phyloP scores from a whole-genome alignment of 2,888 invertebrate genomes.

The Tachina lurida region DNA sequence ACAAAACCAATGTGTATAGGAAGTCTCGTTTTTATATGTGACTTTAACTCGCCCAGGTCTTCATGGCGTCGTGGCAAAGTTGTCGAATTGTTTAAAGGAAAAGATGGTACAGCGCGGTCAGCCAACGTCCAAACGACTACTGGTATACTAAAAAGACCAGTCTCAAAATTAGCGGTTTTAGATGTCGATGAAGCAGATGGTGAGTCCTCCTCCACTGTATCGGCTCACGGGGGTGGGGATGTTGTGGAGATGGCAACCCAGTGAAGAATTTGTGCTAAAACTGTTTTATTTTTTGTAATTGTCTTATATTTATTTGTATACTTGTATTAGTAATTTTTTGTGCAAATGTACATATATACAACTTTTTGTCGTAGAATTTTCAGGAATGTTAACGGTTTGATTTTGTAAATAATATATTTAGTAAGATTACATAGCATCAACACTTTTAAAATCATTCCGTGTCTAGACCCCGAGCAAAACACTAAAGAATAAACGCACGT shows the following conservation, averaged over 20 bases:
- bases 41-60: background rate
- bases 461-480: too few relatives aligned
- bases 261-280: background rate
- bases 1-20: conserved; percentile 7
- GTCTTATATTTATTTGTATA: too few relatives aligned
- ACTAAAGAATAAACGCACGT: too few relatives aligned
- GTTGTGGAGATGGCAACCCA: conserved; percentile 19
- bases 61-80: background rate
- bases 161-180: conserved; percentile 16
- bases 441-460: too few relatives aligned
- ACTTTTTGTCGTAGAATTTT: too few relatives aligned
- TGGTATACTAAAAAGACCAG: conserved; percentile 8
- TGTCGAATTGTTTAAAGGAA: background rate
- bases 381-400: too few relatives aligned
- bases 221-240: conserved; percentile 28
- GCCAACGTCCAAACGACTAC: conserved; percentile 1
- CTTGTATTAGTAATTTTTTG: too few relatives aligned
- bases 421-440: too few relatives aligned
- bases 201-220: conserved; percentile 1
- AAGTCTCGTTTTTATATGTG: conserved; percentile 27
- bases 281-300: too few relatives aligned
- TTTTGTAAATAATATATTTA: too few relatives aligned
- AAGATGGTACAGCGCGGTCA: conserved; percentile 5
- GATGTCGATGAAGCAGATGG: conserved; percentile 2
- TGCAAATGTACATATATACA: too few relatives aligned